Base-by-base conservation (phyloP, 2,888 invertebrate species). In the Euzophera pinguis region DNA sequence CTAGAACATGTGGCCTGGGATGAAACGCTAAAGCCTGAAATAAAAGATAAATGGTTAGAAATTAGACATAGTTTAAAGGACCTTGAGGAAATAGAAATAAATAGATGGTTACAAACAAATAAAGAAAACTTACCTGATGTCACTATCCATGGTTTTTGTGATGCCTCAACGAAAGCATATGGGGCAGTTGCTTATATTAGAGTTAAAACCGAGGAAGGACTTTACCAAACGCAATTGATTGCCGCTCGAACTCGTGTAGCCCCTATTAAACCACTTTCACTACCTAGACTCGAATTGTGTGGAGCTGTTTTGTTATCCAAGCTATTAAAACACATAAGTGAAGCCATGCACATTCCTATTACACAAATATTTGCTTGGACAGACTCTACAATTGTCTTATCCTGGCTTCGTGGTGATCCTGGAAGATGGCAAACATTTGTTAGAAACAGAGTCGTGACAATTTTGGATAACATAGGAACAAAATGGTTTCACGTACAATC, bases 401-500 rank as follows among this genome's bases (percentile, higher is more conserved):
- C 55, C 1, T 56, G 55, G 55, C n/a, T 56, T 1, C 32, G 9
- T 8, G 53, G 51, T 9, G 48, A 56, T 10, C 55, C 53, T 1
- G 9, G 6, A 9, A 41, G 43, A 34, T 56, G 55, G 55, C 27
- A 56, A 14, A 37, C 53, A 1, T 56, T 53, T 39, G 55, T 53
- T 0, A 27, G 39, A 13, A 56, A 56, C 27, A 8, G 53, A 32
- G 51, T 53, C 4, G 38, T 51, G n/a, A 41, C 38, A 0, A 53
- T 53, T 4, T 13, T 49, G 6, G 47, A 47, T 10, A 53, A 50
- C 3, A 42, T 50, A 35, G 43, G 37, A 6, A 35, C 27, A n/a
- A 48, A 50, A 43, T 54, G 51, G 54, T 43, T 22, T 38, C 51
- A 54, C 39, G 61, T 65, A 6, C 16, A 38, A 42, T 59, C 63